Percentiles rank a stretch among this genome's conserved stretches.
phyloP scores from a whole-genome alignment of 2,113 vertebrate species.

The Sardina pilchardus region DNA sequence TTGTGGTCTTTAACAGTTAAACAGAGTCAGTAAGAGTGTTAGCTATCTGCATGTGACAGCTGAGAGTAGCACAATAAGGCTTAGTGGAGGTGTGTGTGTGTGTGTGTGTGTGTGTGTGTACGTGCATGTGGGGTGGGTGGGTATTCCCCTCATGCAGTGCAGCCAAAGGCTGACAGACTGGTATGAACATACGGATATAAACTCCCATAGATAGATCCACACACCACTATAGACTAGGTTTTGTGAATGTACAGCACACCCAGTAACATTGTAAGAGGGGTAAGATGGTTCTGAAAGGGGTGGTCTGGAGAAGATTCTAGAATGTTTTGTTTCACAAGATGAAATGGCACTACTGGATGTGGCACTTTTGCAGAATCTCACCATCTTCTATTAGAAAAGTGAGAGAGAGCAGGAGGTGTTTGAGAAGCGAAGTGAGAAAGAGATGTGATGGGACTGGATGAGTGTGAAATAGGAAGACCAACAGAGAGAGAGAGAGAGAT shows the following conservation, averaged over 20 bases:
- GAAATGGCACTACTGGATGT: neutral
- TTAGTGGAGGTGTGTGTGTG: neutral
- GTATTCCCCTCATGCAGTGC: neutral
- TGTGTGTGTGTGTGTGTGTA: neutral
- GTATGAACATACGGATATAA: neutral
- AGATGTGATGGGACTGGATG: constrained; percentile 12
- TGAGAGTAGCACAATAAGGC: neutral
- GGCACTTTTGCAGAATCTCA: neutral
- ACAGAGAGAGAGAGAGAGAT: neutral
- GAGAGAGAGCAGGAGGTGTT: neutral
- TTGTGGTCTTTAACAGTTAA: constrained; percentile 32
- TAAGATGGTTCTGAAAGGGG: neutral
- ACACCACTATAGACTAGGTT: neutral
- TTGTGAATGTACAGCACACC: neutral
- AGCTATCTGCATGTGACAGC: neutral
- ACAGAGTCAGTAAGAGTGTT: neutral
- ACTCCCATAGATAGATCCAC: neutral
- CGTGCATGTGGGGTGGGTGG: constrained; percentile 10
- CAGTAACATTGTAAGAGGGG: neutral
- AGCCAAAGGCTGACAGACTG: neutral
- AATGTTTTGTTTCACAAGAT: neutral
- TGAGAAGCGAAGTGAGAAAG: neutral
- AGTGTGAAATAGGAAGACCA: neutral
- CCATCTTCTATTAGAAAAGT: neutral
- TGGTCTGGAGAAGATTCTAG: neutral